Evolutionary conservation across 2,888 invertebrate species (phyloP), one percentile per base, ranked within the genome.

Genomic region (Agrotis segetum): DNA sequence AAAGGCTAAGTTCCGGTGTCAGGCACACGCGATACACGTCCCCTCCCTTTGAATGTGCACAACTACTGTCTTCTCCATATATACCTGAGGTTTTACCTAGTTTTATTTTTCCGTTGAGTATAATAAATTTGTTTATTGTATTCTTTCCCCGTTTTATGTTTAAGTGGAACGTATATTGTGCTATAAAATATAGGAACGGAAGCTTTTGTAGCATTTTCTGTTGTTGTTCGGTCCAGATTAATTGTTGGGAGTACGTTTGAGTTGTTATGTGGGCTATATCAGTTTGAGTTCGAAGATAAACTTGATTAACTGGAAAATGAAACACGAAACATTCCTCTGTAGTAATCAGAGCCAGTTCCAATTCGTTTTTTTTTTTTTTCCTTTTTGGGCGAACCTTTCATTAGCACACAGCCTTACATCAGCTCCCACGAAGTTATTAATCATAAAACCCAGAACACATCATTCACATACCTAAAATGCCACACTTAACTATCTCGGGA

Each of bases 1-100:
- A 93, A 94, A 92, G 66, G 89, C 90, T 85, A 87, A 87, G 92
- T 93, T 95, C 94, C 95, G 93, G 92, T 93, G 94, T 94, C 93
- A 93, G 89, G 81, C 82, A 88, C 93, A 94, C 91, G 92, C 93
- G 87, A 92, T 77, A 78, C 76, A 74, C 64, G 63, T 46, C 80
- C 81, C 81, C 19, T 74, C 6, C 80, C 82, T 86, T 84, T 85
- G 85, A 85, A 87, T 85, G 83, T 72, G 80, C 68, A 77, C 71
- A 64, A 69, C 82, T 86, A 82, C 82, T 82, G 75, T 77, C 81
- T 81, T 81, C 71, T 68, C 84, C 81, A 24, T 24, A n/a, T n/a
- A n/a, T 66, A 79, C 82, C 83, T 84, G 81, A 77, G 77, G 77
- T 81, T 83, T 79, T 74, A 77, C 63, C 77, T 76, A 84, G 69